A percentile compares a stretch with the other conserved stretches of the same genome.
These are phyloP conservation scores for Malacoctenus gilli DNA, from an alignment of 2,797 vertebrate species.

Conservation along the genomic window DNA sequence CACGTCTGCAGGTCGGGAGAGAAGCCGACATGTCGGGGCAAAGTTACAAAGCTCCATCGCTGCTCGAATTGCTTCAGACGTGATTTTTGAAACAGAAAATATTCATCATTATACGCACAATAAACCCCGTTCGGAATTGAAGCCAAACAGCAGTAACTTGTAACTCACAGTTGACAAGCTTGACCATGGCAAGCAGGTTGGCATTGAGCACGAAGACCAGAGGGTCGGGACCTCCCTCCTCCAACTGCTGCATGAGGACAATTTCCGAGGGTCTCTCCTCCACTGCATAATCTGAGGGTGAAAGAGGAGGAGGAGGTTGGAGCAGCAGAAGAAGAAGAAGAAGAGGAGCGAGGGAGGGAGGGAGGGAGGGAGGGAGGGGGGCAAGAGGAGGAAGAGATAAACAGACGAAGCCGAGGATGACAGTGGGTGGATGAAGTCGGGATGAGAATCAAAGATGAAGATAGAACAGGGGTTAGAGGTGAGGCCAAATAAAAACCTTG, in stretches of 20 bases:
- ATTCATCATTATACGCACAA: too few relatives aligned
- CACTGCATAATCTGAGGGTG: conserved; percentile 90
- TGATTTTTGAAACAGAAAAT: too few relatives aligned
- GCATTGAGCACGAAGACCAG: conserved; percentile 99
- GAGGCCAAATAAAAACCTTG: conserved; percentile 5
- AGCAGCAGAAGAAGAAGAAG: neutral
- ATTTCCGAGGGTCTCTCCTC: conserved; percentile 96
- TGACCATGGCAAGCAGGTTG: conserved; percentile 97
- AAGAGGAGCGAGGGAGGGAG: neutral
- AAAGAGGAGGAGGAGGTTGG: neutral
- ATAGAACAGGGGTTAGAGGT: conserved; percentile 19
- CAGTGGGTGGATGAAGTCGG: conserved; percentile 1
- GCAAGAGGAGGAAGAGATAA: neutral
- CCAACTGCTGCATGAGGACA: conserved; percentile 95
- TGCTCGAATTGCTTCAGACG: too few relatives aligned
- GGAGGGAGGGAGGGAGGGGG: neutral
- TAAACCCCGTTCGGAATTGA: too few relatives aligned
- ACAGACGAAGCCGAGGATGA: neutral
- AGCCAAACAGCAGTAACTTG: neutral
- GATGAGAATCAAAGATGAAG: conserved; percentile 21
- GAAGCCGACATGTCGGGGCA: neutral
- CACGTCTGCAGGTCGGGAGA: conserved; percentile 83
- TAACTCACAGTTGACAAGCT: conserved; percentile 97
- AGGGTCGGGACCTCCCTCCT: conserved; percentile 93
- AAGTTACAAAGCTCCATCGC: too few relatives aligned